Conservation (phyloP, 2,888 invertebrate species). For the Tryphoninae sp. region DNA sequence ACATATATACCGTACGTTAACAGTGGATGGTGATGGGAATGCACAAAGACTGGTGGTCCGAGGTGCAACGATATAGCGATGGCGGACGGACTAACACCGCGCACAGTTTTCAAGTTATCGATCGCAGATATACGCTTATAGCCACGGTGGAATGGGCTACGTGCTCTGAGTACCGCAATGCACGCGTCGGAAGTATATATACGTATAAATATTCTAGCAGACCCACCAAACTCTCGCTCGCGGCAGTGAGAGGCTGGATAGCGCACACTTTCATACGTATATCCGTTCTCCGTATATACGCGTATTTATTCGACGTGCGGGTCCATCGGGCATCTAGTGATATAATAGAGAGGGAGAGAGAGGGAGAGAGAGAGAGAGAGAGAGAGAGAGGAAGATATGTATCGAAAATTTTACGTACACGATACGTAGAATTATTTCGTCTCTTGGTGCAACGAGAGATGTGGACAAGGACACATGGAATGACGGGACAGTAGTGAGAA, state of each 20-base stretch:
- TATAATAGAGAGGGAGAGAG: no score
- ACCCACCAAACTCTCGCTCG: slow-evolving; percentile 45
- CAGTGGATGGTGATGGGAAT: slow-evolving; percentile 23
- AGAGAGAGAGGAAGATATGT: background rate
- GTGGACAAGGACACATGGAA: slow-evolving; percentile 9
- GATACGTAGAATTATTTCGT: slow-evolving; percentile 4
- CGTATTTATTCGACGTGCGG: slow-evolving; percentile 25
- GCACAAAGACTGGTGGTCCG: slow-evolving; percentile 13
- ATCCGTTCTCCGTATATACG: background rate
- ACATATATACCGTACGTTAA: slow-evolving; percentile 14
- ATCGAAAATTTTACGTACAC: background rate
- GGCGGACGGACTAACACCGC: slow-evolving; percentile 36
- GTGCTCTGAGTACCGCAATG: slow-evolving; percentile 73
- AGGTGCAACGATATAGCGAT: background rate
- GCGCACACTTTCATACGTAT: slow-evolving; percentile 14
- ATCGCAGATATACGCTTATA: slow-evolving; percentile 71
- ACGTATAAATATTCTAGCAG: slow-evolving; percentile 45
- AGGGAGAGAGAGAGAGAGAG: no score
- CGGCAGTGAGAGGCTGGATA: slow-evolving; percentile 41
- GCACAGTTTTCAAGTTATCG: slow-evolving; percentile 72
- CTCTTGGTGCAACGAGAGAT: slow-evolving; percentile 17
- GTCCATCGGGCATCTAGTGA: slow-evolving; percentile 18
- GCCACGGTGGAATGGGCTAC: slow-evolving; percentile 71
- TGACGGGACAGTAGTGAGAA: slow-evolving; percentile 9
- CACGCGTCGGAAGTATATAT: slow-evolving; percentile 64